phyloP scores from a whole-genome alignment of 2,113 vertebrate species.

The Myocastor coypus region DNA sequence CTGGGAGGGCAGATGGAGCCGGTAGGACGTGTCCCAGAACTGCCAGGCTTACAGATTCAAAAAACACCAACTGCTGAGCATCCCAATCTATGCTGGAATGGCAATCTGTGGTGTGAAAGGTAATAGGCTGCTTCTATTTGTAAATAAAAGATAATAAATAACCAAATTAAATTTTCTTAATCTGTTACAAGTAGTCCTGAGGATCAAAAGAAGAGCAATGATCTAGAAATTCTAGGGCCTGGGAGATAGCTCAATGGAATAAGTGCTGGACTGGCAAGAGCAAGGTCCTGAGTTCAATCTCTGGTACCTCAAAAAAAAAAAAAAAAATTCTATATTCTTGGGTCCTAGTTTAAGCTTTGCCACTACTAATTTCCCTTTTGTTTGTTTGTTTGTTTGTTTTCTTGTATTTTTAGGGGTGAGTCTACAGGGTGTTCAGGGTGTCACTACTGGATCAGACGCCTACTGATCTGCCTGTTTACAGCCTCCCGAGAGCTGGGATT shows the following conservation, averaged over 20 bases:
- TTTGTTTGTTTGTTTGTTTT: too few species aligned
- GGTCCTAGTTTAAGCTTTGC: neutral
- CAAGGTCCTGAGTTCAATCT: too few species aligned
- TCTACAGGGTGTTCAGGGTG: too few species aligned
- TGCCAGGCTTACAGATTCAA: conserved; percentile 59
- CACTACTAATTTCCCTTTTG: too few species aligned
- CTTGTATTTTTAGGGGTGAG: too few species aligned
- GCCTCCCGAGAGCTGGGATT: too few species aligned
- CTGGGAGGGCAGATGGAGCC: neutral
- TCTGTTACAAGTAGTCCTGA: neutral
- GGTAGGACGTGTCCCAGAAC: conserved; percentile 59
- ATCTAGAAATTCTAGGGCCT: neutral
- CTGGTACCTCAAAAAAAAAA: too few species aligned
- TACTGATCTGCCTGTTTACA: too few species aligned
- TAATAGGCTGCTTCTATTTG: conserved; percentile 42
- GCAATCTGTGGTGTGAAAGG: conserved; percentile 44
- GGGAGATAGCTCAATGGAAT: too few species aligned
- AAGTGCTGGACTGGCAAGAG: too few species aligned
- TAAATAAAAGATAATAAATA: conserved; percentile 68
- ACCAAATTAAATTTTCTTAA: conserved; percentile 61
- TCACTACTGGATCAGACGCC: too few species aligned
- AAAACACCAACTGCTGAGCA: conserved; percentile 66
- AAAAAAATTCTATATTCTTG: neutral
- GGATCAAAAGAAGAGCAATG: conserved; percentile 14
- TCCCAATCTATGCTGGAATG: conserved; percentile 61